Percentiles rank a stretch among this genome's conserved stretches.
Evolutionary conservation across 2,797 vertebrate species (phyloP).

Genomic region (Setipinna tenuifilis): DNA sequence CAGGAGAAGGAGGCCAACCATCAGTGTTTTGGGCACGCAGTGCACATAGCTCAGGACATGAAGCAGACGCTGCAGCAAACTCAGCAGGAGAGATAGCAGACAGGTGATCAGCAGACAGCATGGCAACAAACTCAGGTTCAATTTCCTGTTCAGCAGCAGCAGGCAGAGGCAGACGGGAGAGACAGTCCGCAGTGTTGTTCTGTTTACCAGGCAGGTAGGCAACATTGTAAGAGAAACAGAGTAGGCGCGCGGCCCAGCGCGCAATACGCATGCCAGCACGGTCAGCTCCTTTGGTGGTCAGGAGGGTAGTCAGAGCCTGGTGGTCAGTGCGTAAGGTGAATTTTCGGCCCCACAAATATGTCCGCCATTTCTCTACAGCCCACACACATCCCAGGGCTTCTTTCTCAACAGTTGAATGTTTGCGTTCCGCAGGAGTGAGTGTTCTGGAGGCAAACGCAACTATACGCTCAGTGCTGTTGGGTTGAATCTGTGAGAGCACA

Average conservation of each 20-base stretch:
- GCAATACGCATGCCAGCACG: neutral
- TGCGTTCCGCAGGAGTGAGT: too few species aligned
- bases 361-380: neutral
- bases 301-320: neutral
- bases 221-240: neutral
- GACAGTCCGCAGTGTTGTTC: neutral
- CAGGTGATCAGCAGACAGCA: slow-evolving; percentile 17
- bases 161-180: neutral
- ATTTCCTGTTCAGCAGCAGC: neutral
- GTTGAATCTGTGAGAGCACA: too few species aligned
- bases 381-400: neutral
- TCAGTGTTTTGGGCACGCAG: neutral
- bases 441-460: too few species aligned
- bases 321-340: neutral
- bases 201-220: neutral
- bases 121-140: neutral
- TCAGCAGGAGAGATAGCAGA: neutral
- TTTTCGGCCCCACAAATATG: neutral
- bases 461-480: too few species aligned
- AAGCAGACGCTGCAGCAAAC: neutral
- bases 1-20: slow-evolving; percentile 25
- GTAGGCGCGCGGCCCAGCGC: neutral
- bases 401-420: too few species aligned
- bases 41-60: neutral
- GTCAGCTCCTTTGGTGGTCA: neutral